Percentiles rank a stretch among this genome's conserved stretches.
phyloP scores from a whole-genome alignment of 2,797 vertebrate genomes.

The Calcarius lapponicus region DNA sequence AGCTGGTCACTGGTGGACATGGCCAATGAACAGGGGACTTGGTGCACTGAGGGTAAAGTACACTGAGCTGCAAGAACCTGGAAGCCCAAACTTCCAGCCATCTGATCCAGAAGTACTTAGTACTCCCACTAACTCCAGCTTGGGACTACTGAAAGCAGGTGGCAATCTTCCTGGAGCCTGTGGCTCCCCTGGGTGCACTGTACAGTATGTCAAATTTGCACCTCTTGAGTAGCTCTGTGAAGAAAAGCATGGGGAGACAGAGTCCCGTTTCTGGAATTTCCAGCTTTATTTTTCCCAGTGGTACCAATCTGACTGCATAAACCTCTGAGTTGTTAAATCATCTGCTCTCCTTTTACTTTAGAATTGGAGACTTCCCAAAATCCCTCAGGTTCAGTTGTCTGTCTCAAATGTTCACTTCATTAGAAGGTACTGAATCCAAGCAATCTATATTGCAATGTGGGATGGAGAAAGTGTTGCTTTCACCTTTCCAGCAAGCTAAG shows the following conservation, averaged over 20 bases:
- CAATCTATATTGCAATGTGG: background rate
- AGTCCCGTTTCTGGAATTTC: background rate
- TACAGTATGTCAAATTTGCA: background rate
- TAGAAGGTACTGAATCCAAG: background rate
- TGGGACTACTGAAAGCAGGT: background rate
- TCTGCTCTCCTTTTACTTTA: background rate
- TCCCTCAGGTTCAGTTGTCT: accelerated
- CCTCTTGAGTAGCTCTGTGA: background rate
- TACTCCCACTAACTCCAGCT: background rate
- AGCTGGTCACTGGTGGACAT: background rate
- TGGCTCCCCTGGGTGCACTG: background rate
- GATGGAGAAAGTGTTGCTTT: background rate
- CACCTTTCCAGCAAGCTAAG: background rate
- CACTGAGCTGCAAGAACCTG: background rate
- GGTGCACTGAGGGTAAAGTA: background rate
- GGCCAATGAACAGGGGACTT: background rate
- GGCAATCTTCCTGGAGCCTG: background rate
- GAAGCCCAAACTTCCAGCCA: background rate
- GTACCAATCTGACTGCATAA: background rate
- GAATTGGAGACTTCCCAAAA: background rate
- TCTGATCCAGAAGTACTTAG: background rate
- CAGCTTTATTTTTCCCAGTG: background rate
- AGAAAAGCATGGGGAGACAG: background rate
- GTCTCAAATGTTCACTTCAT: background rate
- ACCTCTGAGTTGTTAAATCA: background rate